Evolutionary conservation across 2,113 vertebrate genomes (phyloP).

Genomic region (Cepphus grylle): DNA sequence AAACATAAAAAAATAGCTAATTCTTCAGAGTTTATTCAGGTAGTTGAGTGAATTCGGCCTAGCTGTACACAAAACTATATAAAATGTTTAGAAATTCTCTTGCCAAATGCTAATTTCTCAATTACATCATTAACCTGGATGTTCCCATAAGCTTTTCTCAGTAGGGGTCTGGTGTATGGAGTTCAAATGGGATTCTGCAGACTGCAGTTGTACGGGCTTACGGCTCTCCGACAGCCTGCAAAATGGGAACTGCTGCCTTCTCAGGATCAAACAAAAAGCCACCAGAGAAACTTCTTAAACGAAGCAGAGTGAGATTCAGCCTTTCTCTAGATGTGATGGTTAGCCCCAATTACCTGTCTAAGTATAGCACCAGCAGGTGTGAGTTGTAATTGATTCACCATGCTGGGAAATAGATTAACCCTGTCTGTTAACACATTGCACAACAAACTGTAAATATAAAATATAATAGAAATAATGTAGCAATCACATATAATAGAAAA

Average conservation of each 20-base stretch:
- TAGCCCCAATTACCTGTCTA: background rate
- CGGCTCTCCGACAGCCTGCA: background rate
- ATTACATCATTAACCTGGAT: background rate
- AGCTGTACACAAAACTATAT: background rate
- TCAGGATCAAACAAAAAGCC: background rate
- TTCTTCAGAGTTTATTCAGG: background rate
- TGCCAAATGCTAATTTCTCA: background rate
- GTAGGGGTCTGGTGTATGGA: rapidly evolving
- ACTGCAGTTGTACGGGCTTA: background rate
- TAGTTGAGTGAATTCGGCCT: background rate
- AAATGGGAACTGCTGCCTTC: background rate
- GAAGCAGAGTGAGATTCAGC: background rate
- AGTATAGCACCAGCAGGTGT: background rate
- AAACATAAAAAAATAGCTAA: background rate
- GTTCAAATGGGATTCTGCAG: background rate
- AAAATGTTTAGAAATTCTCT: background rate
- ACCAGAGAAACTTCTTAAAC: background rate
- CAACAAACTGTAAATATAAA: background rate
- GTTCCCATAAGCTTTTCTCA: background rate
- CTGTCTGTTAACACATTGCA: background rate
- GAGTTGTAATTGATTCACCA: background rate
- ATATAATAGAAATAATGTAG: background rate
- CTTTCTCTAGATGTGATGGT: background rate
- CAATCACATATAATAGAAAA: background rate
- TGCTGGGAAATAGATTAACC: background rate